Conservation (phyloP, 53 echinoderm and acorn worm species). For the Temnopleurus reevesii region DNA sequence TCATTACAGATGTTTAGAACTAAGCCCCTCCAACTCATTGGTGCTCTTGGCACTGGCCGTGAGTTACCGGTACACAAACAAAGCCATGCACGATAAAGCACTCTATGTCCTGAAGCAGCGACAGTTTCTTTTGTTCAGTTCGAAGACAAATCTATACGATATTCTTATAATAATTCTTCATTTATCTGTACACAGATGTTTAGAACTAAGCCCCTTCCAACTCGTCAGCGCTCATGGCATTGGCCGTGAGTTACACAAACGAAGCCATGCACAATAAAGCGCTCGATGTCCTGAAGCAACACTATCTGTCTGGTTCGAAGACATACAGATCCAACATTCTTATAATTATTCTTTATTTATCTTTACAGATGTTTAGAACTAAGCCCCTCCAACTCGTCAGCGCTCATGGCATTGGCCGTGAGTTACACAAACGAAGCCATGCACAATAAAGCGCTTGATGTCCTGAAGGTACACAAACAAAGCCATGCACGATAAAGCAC, state of each 20-base stretch:
- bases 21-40: constrained; percentile 74
- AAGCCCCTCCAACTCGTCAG: constrained; percentile 77
- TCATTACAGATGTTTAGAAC: constrained; percentile 81
- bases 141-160: too few relatives aligned
- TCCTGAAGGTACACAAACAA: too few relatives aligned
- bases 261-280: constrained; percentile 89
- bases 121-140: too few relatives aligned
- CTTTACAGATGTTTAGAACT: constrained; percentile 83
- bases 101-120: constrained; percentile 72
- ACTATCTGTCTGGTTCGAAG: constrained; percentile 71
- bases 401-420: constrained; percentile 86
- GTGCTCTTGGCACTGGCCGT: constrained; percentile 82
- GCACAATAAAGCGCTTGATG: constrained; percentile 88
- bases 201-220: constrained; percentile 80
- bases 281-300: constrained; percentile 67
- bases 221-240: constrained; percentile 73
- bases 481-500: too few relatives aligned
- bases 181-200: constrained; percentile 67
- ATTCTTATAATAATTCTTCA: too few relatives aligned
- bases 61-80: constrained; percentile 93
- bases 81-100: constrained; percentile 85
- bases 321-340: too few relatives aligned
- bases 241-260: constrained; percentile 90
- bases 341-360: too few relatives aligned
- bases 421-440: constrained; percentile 97